These are phyloP conservation scores for Hartigia nigra DNA, from an alignment of 2,888 invertebrate genomes.

Conservation along the genomic window DNA sequence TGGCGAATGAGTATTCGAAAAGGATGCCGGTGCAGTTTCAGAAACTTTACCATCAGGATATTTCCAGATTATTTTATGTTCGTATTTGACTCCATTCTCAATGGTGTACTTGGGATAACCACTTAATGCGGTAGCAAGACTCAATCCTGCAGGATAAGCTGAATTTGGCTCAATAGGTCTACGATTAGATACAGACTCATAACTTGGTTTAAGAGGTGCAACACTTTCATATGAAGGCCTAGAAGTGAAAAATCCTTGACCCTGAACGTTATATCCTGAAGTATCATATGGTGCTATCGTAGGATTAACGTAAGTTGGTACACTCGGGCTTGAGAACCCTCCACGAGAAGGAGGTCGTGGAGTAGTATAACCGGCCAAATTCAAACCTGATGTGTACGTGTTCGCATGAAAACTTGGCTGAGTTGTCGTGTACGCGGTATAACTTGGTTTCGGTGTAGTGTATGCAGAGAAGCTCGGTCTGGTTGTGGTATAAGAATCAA, in stretches of 20 bases:
- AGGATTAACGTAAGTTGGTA: background rate
- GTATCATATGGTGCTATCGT: background rate
- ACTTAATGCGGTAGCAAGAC: conserved; percentile 15
- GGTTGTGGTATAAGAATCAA: conserved; percentile 32
- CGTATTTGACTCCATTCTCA: conserved; percentile 59
- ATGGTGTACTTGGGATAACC: conserved; percentile 52
- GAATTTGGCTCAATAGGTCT: conserved; percentile 2
- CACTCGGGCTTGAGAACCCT: background rate
- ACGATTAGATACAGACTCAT: background rate
- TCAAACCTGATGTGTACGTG: conserved; percentile 21
- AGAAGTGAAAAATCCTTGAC: background rate
- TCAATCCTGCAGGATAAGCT: conserved; percentile 16
- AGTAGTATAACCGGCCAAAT: conserved; percentile 20
- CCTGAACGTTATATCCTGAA: background rate
- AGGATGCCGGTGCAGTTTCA: conserved; percentile 53
- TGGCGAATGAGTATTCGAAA: conserved; percentile 38
- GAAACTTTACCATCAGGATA: conserved; percentile 60
- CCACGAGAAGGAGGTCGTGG: background rate
- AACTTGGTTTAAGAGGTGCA: background rate
- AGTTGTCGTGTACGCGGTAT: conserved; percentile 25
- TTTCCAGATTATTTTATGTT: conserved; percentile 63
- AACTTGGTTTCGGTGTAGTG: conserved; percentile 29
- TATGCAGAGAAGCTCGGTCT: conserved; percentile 31
- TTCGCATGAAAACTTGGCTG: conserved; percentile 24
- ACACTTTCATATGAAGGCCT: background rate